Conservation (phyloP, 2,113 vertebrate species). For the Erythrocercus mccallii region DNA sequence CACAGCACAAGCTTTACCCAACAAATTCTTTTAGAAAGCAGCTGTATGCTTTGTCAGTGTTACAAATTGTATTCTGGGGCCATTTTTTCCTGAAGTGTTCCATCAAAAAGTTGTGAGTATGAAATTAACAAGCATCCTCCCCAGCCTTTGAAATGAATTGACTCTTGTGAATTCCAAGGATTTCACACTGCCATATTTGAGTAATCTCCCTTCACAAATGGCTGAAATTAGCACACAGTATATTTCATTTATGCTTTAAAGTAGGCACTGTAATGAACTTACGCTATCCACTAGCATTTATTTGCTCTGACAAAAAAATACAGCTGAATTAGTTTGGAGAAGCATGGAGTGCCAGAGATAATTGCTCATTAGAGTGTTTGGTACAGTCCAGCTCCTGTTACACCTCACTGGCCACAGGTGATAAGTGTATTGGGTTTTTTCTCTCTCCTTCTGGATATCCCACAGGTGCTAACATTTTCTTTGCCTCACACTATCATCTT, state of each 20-base stretch:
- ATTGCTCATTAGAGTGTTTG: background rate
- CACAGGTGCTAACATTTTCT: background rate
- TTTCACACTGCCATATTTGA: background rate
- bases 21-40: background rate
- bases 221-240: background rate
- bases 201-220: background rate
- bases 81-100: background rate
- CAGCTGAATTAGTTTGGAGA: background rate
- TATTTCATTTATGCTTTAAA: background rate
- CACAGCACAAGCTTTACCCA: background rate
- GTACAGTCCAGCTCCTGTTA: background rate
- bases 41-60: background rate
- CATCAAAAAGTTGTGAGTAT: background rate
- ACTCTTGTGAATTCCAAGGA: background rate
- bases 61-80: background rate
- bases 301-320: background rate
- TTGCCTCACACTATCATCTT: background rate
- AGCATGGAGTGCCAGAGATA: background rate
- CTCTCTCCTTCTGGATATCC: background rate
- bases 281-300: background rate
- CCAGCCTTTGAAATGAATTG: background rate
- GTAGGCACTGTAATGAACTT: background rate
- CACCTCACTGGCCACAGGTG: background rate
- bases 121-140: background rate
- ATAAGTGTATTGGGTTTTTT: background rate